Percentiles rank a stretch among this genome's conserved stretches.
Conservation (phyloP, 2,797 vertebrate species). For the Siniperca obscura region DNA sequence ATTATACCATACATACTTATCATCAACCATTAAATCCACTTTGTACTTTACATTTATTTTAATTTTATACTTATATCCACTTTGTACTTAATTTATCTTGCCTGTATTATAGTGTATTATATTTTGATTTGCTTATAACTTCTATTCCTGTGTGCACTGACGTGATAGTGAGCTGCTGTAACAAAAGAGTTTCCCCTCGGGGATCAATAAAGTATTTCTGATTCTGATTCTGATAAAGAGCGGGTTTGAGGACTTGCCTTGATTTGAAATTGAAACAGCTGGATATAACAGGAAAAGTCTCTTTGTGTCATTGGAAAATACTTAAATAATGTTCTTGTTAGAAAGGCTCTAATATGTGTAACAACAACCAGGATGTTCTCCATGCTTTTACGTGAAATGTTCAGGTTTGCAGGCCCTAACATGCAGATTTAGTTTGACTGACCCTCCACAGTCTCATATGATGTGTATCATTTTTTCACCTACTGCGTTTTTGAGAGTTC, state of each 20-base stretch:
- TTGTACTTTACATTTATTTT: too few relatives aligned
- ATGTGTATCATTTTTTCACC: background rate
- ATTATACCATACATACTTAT: too few relatives aligned
- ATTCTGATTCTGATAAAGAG: background rate
- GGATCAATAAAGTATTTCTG: too few relatives aligned
- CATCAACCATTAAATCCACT: too few relatives aligned
- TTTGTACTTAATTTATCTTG: too few relatives aligned
- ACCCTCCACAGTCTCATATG: background rate
- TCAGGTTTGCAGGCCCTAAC: background rate
- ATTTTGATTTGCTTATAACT: too few relatives aligned
- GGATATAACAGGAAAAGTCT: background rate
- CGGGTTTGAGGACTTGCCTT: background rate
- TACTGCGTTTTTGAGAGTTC: background rate
- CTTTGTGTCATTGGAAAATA: background rate
- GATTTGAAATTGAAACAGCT: background rate
- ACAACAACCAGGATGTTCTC: background rate
- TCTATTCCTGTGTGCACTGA: too few relatives aligned
- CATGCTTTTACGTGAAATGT: background rate
- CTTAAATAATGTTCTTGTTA: background rate
- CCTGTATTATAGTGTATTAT: too few relatives aligned
- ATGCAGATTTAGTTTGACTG: background rate
- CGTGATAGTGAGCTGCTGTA: too few relatives aligned
- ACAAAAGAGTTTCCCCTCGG: too few relatives aligned
- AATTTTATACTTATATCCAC: too few relatives aligned
- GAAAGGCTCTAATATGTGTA: background rate